Conservation (phyloP, 2,797 vertebrate genomes). For the Nothura maculosa region DNA sequence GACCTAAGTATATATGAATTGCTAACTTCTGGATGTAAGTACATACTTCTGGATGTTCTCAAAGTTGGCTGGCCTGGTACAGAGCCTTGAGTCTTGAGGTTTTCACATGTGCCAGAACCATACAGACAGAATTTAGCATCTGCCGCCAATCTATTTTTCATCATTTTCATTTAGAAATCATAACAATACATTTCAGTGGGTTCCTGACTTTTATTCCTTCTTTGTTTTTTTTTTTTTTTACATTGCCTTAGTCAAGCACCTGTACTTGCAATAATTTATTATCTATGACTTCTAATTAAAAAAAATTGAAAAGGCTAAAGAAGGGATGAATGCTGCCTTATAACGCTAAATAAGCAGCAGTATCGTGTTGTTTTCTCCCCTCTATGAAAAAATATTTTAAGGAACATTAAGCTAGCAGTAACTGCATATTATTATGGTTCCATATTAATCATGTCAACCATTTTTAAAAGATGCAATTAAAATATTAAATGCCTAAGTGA, state of each 20-base stretch:
- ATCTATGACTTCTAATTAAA: neutral
- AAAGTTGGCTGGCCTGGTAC: neutral
- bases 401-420: neutral
- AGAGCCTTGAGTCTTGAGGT: neutral
- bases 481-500: slow-evolving; percentile 3
- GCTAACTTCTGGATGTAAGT: neutral
- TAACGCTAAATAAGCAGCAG: neutral
- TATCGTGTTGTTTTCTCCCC: neutral
- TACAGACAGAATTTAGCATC: neutral
- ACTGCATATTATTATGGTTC: neutral
- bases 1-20: neutral
- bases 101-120: neutral
- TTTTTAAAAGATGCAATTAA: neutral
- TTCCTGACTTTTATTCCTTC: neutral
- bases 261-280: neutral
- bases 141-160: neutral
- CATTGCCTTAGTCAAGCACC: neutral
- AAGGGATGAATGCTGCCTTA: neutral
- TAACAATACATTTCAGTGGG: neutral
- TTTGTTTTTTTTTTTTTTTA: neutral
- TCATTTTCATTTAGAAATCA: neutral
- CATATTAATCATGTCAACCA: neutral
- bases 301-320: neutral
- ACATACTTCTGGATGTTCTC: neutral
- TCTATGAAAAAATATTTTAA: neutral